Evolutionary conservation across 1,140 invertebrate genomes (phyloP).

Genomic region (Wasmannia auropunctata): DNA sequence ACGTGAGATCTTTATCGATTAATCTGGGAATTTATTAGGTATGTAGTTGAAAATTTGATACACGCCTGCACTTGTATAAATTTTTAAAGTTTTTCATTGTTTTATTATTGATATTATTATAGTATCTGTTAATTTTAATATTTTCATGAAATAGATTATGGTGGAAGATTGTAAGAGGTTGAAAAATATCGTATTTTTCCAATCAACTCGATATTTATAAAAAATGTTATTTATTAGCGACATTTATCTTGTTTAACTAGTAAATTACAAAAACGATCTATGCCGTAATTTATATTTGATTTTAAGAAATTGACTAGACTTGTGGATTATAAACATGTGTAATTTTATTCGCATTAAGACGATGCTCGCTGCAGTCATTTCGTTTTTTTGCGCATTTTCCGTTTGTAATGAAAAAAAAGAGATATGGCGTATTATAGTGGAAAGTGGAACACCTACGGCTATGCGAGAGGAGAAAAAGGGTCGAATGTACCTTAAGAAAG

Average conservation of each 20-base stretch:
- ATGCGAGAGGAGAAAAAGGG: constrained; percentile 12
- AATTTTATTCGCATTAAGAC: constrained; percentile 70
- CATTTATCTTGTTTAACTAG: not conserved
- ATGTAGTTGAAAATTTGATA: not conserved
- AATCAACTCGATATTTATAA: not conserved
- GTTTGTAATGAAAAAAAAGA: constrained; percentile 6
- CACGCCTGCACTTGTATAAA: not conserved
- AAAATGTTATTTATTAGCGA: not conserved
- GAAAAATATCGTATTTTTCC: not conserved
- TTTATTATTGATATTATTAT: not conserved
- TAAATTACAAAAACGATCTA: not conserved
- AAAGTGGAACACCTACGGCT: constrained; percentile 63
- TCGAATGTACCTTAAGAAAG: constrained; percentile 63
- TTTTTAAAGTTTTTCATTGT: not conserved
- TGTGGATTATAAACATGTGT: not conserved
- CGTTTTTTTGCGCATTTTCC: constrained; percentile 1
- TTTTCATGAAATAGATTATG: not conserved
- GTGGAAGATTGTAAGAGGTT: not conserved
- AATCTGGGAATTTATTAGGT: not conserved
- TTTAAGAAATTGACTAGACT: not conserved
- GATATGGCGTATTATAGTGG: not conserved
- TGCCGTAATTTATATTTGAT: not conserved
- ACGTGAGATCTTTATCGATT: not conserved
- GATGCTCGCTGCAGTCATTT: not conserved
- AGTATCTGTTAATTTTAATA: not conserved